These are phyloP conservation scores for Pachycephala philippinensis DNA, from an alignment of 2,113 vertebrate genomes.

Conservation along the genomic window DNA sequence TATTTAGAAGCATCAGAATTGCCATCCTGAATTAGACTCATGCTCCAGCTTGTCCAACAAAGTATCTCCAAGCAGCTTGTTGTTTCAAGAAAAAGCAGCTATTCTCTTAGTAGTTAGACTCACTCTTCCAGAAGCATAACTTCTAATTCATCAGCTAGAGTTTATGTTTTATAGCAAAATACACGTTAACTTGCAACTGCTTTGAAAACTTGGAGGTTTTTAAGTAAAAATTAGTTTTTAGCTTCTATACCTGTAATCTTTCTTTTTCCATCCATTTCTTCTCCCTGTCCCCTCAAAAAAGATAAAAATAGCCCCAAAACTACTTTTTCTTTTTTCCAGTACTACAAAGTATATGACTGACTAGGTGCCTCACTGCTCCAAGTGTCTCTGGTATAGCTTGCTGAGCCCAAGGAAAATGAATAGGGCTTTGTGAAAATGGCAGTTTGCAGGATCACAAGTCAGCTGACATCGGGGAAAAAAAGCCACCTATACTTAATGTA, in stretches of 20 bases:
- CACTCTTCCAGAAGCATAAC: background rate
- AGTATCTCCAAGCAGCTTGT: background rate
- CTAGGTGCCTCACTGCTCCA: background rate
- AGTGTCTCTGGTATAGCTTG: background rate
- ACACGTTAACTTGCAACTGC: background rate
- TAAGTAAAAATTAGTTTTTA: background rate
- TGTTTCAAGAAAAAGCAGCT: background rate
- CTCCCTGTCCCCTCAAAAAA: background rate
- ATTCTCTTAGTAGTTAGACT: background rate
- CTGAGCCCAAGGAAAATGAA: background rate
- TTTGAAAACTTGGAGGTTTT: background rate
- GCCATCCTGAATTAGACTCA: slow-evolving; percentile 11
- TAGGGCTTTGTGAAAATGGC: background rate
- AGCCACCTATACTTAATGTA: background rate
- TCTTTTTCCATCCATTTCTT: background rate
- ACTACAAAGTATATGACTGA: background rate
- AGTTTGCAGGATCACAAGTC: background rate
- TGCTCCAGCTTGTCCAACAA: slow-evolving; percentile 25
- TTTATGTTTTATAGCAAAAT: background rate
- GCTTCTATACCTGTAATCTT: background rate
- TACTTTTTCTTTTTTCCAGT: background rate
- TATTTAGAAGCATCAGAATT: slow-evolving; percentile 17
- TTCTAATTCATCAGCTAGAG: background rate
- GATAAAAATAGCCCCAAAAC: background rate
- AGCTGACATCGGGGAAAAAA: background rate